These are phyloP conservation scores for Alexandromys fortis DNA, from an alignment of 2,113 vertebrate species.

Conservation along the genomic window DNA sequence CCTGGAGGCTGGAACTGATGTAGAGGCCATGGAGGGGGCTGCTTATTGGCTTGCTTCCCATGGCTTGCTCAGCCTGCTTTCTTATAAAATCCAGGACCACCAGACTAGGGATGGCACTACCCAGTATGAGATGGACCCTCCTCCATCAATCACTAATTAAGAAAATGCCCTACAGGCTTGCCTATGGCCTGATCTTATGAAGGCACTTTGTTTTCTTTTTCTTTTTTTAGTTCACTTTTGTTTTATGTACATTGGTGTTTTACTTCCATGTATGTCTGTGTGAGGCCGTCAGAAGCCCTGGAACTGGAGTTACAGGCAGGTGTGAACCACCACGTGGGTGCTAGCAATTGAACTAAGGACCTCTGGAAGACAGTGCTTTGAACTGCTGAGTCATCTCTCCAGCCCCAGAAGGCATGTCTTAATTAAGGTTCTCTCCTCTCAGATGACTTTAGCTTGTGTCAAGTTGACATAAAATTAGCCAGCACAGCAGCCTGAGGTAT, in stretches of 20 bases:
- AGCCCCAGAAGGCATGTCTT: background rate
- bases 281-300: background rate
- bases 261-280: background rate
- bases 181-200: background rate
- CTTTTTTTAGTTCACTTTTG: background rate
- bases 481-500: background rate
- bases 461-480: background rate
- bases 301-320: background rate
- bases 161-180: background rate
- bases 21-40: background rate
- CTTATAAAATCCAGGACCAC: background rate
- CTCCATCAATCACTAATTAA: background rate
- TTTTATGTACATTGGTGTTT: background rate
- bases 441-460: background rate
- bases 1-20: background rate
- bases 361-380: background rate
- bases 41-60: background rate
- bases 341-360: background rate
- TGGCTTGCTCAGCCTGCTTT: background rate
- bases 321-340: background rate
- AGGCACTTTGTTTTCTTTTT: background rate
- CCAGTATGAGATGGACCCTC: background rate
- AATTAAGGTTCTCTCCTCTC: background rate
- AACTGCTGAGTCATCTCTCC: background rate
- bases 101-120: background rate